Evolutionary conservation across 2,888 invertebrate species (phyloP).

Genomic region (Trisateles emortualis): DNA sequence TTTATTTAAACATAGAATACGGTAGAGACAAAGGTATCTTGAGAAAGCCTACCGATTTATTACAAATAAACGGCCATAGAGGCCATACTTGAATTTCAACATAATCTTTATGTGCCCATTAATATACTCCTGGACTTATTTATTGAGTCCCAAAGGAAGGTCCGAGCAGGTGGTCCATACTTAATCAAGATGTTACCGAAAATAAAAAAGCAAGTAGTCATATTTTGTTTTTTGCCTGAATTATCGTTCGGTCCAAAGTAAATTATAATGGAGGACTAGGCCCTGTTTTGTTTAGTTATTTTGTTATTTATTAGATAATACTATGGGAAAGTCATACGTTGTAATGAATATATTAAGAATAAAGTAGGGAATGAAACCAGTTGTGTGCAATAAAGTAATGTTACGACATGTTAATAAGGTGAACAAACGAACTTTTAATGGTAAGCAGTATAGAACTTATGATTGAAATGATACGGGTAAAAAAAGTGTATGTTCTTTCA

Average conservation of each 20-base stretch:
- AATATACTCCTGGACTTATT: conserved; percentile 79
- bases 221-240: conserved; percentile 80
- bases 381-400: conserved; percentile 70
- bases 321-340: conserved; percentile 80
- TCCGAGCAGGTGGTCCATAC: conserved; percentile 84
- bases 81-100: conserved; percentile 73
- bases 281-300: conserved; percentile 75
- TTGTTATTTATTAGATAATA: conserved; percentile 80
- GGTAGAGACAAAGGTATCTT: conserved; percentile 64
- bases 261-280: conserved; percentile 73
- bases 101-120: conserved; percentile 80
- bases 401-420: conserved; percentile 75
- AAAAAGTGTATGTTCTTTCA: conserved; percentile 43
- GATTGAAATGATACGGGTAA: conserved; percentile 44
- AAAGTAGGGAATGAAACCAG: conserved; percentile 71
- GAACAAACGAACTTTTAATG: conserved; percentile 71
- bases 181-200: conserved; percentile 87
- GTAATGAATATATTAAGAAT: conserved; percentile 84
- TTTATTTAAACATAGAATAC: conserved; percentile 38
- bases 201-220: conserved; percentile 74
- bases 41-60: conserved; percentile 66
- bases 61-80: conserved; percentile 67
- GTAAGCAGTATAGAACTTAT: conserved; percentile 40
- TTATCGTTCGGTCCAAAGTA: conserved; percentile 76
- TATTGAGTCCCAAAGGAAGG: conserved; percentile 75